Percentiles rank a stretch among this genome's conserved stretches.
These are phyloP conservation scores for Lethocerus indicus DNA, from an alignment of 1,140 invertebrate genomes.

Conservation along the genomic window DNA sequence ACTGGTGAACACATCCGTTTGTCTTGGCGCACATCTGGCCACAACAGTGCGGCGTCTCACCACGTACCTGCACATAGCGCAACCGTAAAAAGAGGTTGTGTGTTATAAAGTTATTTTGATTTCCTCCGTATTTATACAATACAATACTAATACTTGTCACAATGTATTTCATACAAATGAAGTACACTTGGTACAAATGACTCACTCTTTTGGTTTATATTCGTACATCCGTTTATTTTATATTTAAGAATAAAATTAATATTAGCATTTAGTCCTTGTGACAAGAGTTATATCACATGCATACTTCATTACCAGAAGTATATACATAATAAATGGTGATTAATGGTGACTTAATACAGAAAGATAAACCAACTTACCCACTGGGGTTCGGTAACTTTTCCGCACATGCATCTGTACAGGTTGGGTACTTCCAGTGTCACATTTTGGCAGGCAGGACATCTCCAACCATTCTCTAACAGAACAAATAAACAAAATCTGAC, in stretches of 20 bases:
- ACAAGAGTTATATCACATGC: too few relatives aligned
- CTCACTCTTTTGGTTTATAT: background rate
- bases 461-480: constrained; percentile 56
- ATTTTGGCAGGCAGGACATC: constrained; percentile 83
- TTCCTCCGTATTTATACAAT: background rate
- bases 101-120: background rate
- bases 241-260: background rate
- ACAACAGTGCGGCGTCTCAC: constrained; percentile 71
- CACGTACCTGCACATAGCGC: constrained; percentile 30
- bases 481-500: background rate
- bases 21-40: constrained; percentile 62
- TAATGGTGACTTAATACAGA: too few relatives aligned
- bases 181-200: background rate
- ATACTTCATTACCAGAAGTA: too few relatives aligned
- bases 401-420: constrained; percentile 71
- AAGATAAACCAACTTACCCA: constrained; percentile 32
- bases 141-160: background rate
- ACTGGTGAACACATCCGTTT: constrained; percentile 61
- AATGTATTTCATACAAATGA: background rate
- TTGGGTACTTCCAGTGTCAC: constrained; percentile 43
- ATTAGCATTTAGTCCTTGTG: too few relatives aligned
- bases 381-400: constrained; percentile 49
- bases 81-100: background rate
- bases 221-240: background rate
- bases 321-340: too few relatives aligned